These are phyloP conservation scores for Callipepla squamata DNA, from an alignment of 2,113 vertebrate genomes.

Conservation along the genomic window DNA sequence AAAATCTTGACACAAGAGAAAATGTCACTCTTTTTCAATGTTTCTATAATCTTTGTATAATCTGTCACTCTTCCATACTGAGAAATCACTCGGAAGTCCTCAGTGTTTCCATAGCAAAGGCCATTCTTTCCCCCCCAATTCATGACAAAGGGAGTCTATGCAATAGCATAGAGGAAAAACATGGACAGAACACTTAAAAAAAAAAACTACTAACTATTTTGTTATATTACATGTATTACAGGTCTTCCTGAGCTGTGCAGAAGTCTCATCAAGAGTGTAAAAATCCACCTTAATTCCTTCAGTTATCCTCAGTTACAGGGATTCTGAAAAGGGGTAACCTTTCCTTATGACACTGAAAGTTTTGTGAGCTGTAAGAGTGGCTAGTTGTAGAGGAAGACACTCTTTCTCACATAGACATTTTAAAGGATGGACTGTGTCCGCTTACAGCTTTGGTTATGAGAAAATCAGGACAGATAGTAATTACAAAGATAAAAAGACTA, in stretches of 20 bases:
- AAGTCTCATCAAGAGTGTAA: background rate
- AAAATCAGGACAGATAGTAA: background rate
- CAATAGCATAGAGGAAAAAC: background rate
- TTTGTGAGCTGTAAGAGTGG: background rate
- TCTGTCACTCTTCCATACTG: slow-evolving; percentile 55
- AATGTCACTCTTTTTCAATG: background rate
- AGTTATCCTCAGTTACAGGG: background rate
- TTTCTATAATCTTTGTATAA: slow-evolving; percentile 49
- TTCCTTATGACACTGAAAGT: background rate
- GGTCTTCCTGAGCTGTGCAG: background rate
- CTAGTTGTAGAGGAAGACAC: background rate
- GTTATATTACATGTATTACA: background rate
- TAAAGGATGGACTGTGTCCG: background rate
- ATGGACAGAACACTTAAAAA: background rate
- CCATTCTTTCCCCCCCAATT: background rate
- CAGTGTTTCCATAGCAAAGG: slow-evolving; percentile 64
- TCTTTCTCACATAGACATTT: background rate
- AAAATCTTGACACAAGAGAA: slow-evolving; percentile 41
- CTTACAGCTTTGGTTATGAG: background rate
- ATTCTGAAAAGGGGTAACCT: background rate
- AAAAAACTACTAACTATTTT: background rate
- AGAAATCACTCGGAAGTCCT: slow-evolving; percentile 60
- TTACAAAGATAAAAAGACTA: background rate
- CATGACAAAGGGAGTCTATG: slow-evolving; percentile 14
- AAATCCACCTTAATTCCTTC: background rate